Conservation (phyloP, 2,113 vertebrate genomes). For the Ursus arctos region DNA sequence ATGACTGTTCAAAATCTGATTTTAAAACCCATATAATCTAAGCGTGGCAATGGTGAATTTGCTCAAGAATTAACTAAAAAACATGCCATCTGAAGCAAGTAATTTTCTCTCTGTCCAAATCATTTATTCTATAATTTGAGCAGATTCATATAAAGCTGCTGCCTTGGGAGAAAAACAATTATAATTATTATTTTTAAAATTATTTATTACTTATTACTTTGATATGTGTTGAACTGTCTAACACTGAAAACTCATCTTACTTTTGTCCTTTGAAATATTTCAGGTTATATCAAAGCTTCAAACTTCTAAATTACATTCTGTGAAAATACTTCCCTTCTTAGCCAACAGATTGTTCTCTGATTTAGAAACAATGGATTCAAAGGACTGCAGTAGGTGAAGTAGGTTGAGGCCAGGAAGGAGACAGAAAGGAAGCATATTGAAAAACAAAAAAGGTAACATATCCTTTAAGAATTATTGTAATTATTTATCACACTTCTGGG, state of each 20-base stretch:
- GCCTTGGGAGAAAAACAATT: not conserved
- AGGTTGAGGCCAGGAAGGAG: not conserved
- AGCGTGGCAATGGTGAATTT: not conserved
- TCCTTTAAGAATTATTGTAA: not conserved
- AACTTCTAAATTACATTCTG: not conserved
- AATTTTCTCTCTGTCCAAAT: not conserved
- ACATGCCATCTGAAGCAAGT: not conserved
- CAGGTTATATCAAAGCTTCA: not conserved
- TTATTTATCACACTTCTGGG: not conserved
- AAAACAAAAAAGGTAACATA: not conserved
- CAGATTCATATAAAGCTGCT: not conserved
- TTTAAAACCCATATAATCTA: not conserved
- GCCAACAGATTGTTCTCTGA: not conserved
- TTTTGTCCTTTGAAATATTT: not conserved
- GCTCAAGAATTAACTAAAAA: constrained; percentile 7
- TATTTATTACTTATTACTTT: not conserved
- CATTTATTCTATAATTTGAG: not conserved
- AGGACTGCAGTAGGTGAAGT: not conserved
- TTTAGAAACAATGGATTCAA: not conserved
- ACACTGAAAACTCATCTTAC: not conserved
- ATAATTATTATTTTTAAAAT: not conserved
- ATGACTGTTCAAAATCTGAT: not conserved
- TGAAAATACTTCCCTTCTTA: not conserved
- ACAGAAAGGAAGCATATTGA: not conserved
- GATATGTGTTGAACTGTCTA: not conserved